Percentiles rank a stretch among this genome's conserved stretches.
phyloP scores from a whole-genome alignment of 2,888 invertebrate genomes.

The Hypercompe scribonia region DNA sequence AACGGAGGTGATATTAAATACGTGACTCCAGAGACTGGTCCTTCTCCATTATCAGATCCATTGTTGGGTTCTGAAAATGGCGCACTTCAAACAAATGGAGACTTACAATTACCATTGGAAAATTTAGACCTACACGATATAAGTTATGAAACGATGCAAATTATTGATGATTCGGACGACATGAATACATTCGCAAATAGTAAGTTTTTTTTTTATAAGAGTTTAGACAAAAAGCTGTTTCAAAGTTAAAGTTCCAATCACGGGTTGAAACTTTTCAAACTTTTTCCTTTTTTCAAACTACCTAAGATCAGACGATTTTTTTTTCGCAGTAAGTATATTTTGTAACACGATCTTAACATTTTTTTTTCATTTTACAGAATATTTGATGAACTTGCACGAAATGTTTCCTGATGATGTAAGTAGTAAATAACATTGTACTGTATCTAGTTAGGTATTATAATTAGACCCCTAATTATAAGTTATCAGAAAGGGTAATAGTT shows the following conservation, averaged over 20 bases:
- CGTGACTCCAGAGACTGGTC: slow-evolving; percentile 33
- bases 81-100: slow-evolving; percentile 57
- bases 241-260: not conserved
- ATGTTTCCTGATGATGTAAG: slow-evolving; percentile 62
- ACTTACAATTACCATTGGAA: slow-evolving; percentile 54
- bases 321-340: too few species aligned
- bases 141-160: slow-evolving; percentile 13
- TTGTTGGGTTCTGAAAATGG: slow-evolving; percentile 40
- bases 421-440: not conserved
- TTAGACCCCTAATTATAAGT: not conserved
- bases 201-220: slow-evolving; percentile 10
- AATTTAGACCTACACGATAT: slow-evolving; percentile 52
- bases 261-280: too few species aligned
- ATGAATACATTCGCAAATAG: slow-evolving; percentile 32
- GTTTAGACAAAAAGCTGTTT: not conserved
- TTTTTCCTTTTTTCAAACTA: too few species aligned
- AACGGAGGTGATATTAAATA: slow-evolving; percentile 54
- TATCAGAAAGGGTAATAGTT: too few species aligned
- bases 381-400: slow-evolving; percentile 58
- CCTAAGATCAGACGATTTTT: too few species aligned
- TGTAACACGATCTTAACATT: not conserved
- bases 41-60: slow-evolving; percentile 35
- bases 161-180: slow-evolving; percentile 27
- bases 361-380: slow-evolving; percentile 60
- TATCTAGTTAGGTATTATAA: not conserved